Base-by-base conservation (phyloP, 1,140 invertebrate species). In the Hyphantria cunea region DNA sequence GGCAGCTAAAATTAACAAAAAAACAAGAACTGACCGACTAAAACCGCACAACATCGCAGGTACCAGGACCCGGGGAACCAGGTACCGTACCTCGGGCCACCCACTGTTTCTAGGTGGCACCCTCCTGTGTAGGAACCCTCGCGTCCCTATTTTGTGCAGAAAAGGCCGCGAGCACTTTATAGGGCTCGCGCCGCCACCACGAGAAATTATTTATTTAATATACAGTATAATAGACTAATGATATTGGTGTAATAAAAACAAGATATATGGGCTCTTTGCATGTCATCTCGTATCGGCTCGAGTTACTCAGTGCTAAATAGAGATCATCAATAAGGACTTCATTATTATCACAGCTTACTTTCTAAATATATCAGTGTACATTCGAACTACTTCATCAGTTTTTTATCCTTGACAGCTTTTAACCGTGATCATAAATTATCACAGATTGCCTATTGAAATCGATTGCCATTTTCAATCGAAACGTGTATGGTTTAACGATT, bases 201-300 rank as follows among this genome's bases (percentile, higher is more conserved):
- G n/a, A n/a, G n/a, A n/a, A n/a, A n/a, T n/a, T n/a, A n/a, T n/a
- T n/a, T n/a, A n/a, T n/a, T n/a, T n/a, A n/a, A n/a, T n/a, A n/a
- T 37, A 37, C 34, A 37, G 34, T 11, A 37, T 63, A 59, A 68
- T 63, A 49, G 48, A 53, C 42, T 51, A 39, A 25, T 45, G 56
- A 66, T 50, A 49, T 44, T 42, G 54, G 47, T 58, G 62, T 58
- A 62, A 63, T 62, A 68, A 68, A 62, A 69, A 65, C 62, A 68
- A n/a, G n/a, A n/a, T 64, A 68, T 71, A 68, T 71, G 55, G 60
- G 58, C 63, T 56, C 66, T 65, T 72, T 64, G 64, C 48, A 58
- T 66, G 63, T 39, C 66, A 70, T 61, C 37, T 65, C 31, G 44
- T 55, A 32, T 51, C 55, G 34, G 7, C 55, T 45, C 54, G 39